Conservation (phyloP, 2,888 invertebrate species). For the Eudemis profundana region DNA sequence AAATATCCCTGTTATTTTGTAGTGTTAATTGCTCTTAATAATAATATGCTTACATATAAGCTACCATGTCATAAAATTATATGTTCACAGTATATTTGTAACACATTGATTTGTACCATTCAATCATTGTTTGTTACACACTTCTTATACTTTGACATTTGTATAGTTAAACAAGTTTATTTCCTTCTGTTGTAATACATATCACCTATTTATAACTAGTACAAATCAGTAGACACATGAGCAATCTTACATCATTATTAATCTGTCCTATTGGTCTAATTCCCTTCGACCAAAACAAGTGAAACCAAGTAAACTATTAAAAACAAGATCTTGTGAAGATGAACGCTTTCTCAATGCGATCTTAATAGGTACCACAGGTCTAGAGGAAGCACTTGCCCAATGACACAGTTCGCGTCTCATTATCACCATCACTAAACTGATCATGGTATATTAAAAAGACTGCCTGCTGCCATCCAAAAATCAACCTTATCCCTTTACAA, state of each 20-base stretch:
- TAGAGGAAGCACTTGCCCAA: constrained; percentile 36
- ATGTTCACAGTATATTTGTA: no score
- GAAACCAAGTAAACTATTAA: constrained; percentile 24
- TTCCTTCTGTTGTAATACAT: no score
- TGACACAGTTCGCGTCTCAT: constrained; percentile 27
- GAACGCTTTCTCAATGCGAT: constrained; percentile 36
- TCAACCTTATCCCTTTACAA: neutral
- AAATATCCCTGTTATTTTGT: no score
- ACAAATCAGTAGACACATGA: neutral
- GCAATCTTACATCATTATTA: neutral
- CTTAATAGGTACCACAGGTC: constrained; percentile 31
- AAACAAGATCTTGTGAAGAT: constrained; percentile 30
- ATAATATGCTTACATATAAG: no score
- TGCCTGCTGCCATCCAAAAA: neutral
- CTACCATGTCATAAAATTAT: no score
- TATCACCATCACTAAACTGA: constrained; percentile 10
- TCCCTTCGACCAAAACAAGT: constrained; percentile 18
- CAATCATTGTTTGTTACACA: no score
- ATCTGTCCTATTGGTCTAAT: neutral
- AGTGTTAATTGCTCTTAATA: no score
- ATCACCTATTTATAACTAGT: neutral
- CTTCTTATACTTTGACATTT: no score
- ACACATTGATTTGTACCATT: no score
- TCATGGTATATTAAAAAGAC: neutral
- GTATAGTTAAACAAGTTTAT: no score